A percentile compares a stretch with the other conserved stretches of the same genome.
Evolutionary conservation across 2,113 vertebrate species (phyloP).

Genomic region (Pterocles orientalis): DNA sequence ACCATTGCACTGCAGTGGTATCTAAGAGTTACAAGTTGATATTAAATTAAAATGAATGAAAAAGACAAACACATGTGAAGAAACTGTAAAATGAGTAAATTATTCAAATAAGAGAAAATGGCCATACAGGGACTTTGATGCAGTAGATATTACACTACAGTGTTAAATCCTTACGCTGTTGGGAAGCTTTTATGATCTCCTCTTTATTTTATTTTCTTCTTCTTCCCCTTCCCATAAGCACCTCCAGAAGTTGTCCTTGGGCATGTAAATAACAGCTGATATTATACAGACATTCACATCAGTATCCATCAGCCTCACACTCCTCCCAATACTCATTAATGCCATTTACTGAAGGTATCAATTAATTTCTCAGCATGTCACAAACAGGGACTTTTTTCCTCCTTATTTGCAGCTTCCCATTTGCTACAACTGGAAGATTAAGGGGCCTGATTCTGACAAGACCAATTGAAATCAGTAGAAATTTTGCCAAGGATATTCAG

Average conservation of each 20-base stretch:
- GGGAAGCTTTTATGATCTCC: background rate
- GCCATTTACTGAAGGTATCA: background rate
- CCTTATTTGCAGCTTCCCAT: background rate
- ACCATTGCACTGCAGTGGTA: background rate
- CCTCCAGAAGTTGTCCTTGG: background rate
- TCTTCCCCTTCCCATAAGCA: background rate
- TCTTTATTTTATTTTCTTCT: background rate
- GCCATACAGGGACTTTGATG: background rate
- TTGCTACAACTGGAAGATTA: background rate
- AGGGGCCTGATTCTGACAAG: background rate
- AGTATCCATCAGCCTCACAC: background rate
- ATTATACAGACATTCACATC: background rate
- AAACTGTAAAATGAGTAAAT: background rate
- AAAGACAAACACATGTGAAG: background rate
- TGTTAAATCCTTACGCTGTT: background rate
- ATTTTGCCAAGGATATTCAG: background rate
- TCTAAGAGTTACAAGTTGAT: background rate
- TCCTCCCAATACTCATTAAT: background rate
- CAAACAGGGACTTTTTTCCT: background rate
- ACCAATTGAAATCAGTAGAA: background rate
- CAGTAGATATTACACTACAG: background rate
- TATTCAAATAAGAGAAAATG: background rate
- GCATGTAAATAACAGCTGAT: background rate
- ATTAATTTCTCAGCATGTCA: background rate
- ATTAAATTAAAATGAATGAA: background rate